These are phyloP conservation scores for Andrena bicolor DNA, from an alignment of 2,888 invertebrate species.

Conservation along the genomic window DNA sequence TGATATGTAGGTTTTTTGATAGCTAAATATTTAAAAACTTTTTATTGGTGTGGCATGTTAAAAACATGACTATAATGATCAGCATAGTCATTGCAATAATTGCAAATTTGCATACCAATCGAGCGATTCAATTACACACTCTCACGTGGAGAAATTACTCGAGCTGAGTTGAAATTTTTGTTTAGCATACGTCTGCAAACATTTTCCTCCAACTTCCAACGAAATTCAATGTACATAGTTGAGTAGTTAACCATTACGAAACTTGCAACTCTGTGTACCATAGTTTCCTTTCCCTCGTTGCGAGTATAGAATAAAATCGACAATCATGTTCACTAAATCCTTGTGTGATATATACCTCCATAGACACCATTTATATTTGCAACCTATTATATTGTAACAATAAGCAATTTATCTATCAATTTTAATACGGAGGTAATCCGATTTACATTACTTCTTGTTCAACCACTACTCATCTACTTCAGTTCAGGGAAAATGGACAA, in stretches of 20 bases:
- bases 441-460: no score
- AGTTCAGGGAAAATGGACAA: no score
- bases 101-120: slow-evolving; percentile 25
- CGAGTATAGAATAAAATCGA: not conserved
- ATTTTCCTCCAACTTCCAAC: not conserved
- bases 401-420: no score
- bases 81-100: not conserved
- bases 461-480: no score
- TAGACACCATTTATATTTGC: not conserved
- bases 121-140: slow-evolving; percentile 19
- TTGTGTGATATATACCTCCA: not conserved
- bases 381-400: not conserved
- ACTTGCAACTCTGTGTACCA: not conserved
- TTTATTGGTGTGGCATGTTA: no score
- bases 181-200: not conserved
- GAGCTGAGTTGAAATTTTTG: not conserved
- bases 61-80: not conserved
- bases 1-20: no score
- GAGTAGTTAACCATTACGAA: not conserved
- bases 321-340: not conserved
- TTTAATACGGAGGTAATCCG: no score
- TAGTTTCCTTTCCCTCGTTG: not conserved
- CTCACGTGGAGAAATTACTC: slow-evolving; percentile 34
- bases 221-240: not conserved
- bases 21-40: no score